phyloP scores from a whole-genome alignment of 1,140 invertebrate genomes.

The Cotesia chilonis region DNA sequence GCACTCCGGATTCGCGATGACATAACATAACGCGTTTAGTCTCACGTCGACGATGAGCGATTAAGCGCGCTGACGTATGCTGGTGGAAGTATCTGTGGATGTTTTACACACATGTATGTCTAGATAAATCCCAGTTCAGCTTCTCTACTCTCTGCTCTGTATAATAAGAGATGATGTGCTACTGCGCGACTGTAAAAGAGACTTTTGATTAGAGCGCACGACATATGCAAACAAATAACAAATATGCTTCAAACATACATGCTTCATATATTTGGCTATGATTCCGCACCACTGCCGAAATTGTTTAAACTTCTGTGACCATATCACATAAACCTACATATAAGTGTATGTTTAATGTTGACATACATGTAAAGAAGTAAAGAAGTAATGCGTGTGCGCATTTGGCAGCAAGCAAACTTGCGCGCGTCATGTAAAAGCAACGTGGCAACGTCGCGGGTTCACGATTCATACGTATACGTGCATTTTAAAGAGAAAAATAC shows the following conservation, averaged over 20 bases:
- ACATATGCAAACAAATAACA: slow-evolving; percentile 1
- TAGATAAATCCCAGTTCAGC: no score
- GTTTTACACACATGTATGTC: not conserved
- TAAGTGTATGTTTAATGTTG: no score
- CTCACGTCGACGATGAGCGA: slow-evolving; percentile 38
- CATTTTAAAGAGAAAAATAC: not conserved
- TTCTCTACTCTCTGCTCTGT: no score
- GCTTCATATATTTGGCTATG: no score
- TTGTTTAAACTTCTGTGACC: not conserved
- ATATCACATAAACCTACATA: not conserved
- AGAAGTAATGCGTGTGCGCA: slow-evolving; percentile 6
- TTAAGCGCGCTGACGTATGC: slow-evolving; percentile 33
- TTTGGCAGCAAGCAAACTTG: not conserved
- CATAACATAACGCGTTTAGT: slow-evolving; percentile 42
- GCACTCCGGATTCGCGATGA: slow-evolving; percentile 31
- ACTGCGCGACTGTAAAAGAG: slow-evolving; percentile 19
- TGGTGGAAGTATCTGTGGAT: slow-evolving; percentile 22
- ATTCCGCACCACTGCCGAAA: no score
- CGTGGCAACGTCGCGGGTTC: slow-evolving; percentile 25
- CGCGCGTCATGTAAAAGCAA: slow-evolving; percentile 18
- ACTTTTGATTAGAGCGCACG: slow-evolving; percentile 21
- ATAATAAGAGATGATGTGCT: slow-evolving; percentile 10
- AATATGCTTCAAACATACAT: not conserved
- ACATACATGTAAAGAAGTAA: not conserved
- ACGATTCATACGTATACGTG: not conserved